Base-by-base conservation (phyloP, 2,888 invertebrate genomes). In the Lobophora halterata region DNA sequence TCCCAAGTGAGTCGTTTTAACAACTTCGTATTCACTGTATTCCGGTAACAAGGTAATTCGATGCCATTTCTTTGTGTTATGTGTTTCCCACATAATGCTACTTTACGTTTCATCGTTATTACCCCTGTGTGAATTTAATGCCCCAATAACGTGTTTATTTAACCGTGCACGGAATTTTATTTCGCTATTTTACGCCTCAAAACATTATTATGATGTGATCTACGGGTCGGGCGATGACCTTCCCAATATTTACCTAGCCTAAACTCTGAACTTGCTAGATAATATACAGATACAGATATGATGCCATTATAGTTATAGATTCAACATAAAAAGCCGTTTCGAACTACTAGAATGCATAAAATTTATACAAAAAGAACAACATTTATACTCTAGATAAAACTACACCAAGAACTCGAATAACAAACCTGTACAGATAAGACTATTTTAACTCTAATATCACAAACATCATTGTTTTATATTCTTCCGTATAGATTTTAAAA, bases 371-470 rank as follows among this genome's bases (percentile, higher is more conserved):
- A 42, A 32, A 7, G 24, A 37, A 43, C 32, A 37, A 43, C 35
- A 35, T 25, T 27, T 30, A 42, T 20, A 18, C 2, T 29, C 37
- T 47, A 48, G 32, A 48, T 13, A 53, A 49, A 53, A 17, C 56
- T 65, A 61, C 58, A 58, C 38, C 27, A 24, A 58, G 52, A 65
- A 65, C 58, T 32, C 21, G 52, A 57, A 48, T 47, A 54, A 60
- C 59, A 60, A 64, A 61, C 52, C 56, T 69, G 62, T 63, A 70
- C 53, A 59, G 64, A 67, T 67, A 63, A 65, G 55, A 57, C 61
- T 69, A 61, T 55, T 73, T 79, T 75, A 71, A 58, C 44, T 64
- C 82, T 82, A 82, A 76, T 83, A 83, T 83, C 83, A 82, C 83
- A 83, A 80, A 78, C 62, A 65, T 64, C 55, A 73, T 75, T 70